A percentile compares a stretch with the other conserved stretches of the same genome.
Conservation (phyloP, 2,113 vertebrate species). For the Corapipo altera region DNA sequence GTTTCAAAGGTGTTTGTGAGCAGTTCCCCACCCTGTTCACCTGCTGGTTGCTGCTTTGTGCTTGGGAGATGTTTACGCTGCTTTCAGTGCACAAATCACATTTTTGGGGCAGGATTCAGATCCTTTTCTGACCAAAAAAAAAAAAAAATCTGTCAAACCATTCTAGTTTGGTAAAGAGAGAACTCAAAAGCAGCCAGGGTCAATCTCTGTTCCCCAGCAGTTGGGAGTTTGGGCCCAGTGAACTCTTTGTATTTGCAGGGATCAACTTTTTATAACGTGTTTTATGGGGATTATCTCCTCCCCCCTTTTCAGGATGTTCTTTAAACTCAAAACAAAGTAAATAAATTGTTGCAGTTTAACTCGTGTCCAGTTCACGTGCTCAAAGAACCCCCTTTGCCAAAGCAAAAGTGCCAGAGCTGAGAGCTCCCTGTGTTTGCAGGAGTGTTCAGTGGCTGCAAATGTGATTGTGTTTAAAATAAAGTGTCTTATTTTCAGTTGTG, state of each 20-base stretch:
- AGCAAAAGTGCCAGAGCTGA: background rate
- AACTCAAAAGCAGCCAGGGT: background rate
- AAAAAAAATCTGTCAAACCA: fast-evolving
- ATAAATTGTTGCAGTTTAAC: background rate
- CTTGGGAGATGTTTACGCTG: background rate
- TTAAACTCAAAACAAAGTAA: background rate
- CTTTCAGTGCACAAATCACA: background rate
- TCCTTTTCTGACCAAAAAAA: background rate
- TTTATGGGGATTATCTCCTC: background rate
- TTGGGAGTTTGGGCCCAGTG: background rate
- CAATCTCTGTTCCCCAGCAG: background rate
- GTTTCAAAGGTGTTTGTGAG: background rate
- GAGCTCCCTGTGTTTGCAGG: background rate
- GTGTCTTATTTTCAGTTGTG: background rate
- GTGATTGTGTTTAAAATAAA: background rate
- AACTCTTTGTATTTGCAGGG: background rate
- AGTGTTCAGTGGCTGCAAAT: background rate
- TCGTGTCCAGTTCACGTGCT: background rate
- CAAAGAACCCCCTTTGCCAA: background rate
- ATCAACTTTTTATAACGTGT: background rate
- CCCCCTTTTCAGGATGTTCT: background rate
- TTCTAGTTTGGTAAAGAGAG: background rate
- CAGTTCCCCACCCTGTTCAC: background rate
- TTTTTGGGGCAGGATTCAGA: background rate
- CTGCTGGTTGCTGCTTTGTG: background rate